These are phyloP conservation scores for Paedocypris micromegethes DNA, from an alignment of 2,797 vertebrate species.

Conservation along the genomic window DNA sequence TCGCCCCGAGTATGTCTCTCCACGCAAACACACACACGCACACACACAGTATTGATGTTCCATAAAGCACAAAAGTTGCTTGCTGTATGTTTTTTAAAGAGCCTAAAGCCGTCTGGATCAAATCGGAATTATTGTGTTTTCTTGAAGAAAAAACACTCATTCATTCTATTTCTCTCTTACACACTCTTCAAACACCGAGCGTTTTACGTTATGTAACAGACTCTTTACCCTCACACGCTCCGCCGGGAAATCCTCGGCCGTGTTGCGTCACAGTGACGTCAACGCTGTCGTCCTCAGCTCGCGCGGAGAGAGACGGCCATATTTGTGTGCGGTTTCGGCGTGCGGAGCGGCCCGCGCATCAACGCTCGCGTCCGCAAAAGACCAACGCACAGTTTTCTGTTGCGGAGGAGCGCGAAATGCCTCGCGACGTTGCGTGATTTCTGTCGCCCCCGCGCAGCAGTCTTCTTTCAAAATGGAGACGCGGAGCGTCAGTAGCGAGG, in stretches of 20 bases:
- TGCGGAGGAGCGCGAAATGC: slow-evolving; percentile 57
- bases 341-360: slow-evolving; percentile 55
- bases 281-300: slow-evolving; percentile 70
- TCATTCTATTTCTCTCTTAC: too few relatives aligned
- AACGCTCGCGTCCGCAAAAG: slow-evolving; percentile 32
- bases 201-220: too few relatives aligned
- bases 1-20: too few relatives aligned
- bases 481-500: slow-evolving; percentile 75
- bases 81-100: too few relatives aligned
- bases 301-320: slow-evolving; percentile 74
- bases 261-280: slow-evolving; percentile 77
- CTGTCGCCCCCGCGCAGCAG: slow-evolving; percentile 62
- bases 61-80: too few relatives aligned
- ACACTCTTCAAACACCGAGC: too few relatives aligned
- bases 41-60: too few relatives aligned
- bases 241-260: slow-evolving; percentile 70
- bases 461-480: slow-evolving; percentile 86
- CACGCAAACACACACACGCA: too few relatives aligned
- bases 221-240: too few relatives aligned
- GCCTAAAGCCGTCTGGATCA: too few relatives aligned
- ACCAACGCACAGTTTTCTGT: slow-evolving; percentile 44
- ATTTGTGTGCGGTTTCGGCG: slow-evolving; percentile 70
- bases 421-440: slow-evolving; percentile 74
- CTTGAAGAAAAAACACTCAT: too few relatives aligned
- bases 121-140: too few relatives aligned